phyloP scores from a whole-genome alignment of 2,113 vertebrate genomes.

The Leuciscus idus region DNA sequence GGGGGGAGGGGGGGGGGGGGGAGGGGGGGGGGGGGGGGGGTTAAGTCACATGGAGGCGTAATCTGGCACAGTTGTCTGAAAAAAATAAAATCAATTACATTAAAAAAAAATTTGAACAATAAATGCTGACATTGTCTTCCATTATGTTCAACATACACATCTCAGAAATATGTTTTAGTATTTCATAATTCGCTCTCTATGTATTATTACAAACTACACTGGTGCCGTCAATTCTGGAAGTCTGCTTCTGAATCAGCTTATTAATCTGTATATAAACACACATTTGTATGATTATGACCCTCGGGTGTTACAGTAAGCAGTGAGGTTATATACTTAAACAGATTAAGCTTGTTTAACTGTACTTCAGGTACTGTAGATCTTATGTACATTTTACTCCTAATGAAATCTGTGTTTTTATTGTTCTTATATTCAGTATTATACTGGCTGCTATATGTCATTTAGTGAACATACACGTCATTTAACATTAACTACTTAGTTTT shows the following conservation, averaged over 20 bases:
- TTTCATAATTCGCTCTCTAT: background rate
- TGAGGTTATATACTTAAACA: background rate
- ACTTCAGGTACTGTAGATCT: background rate
- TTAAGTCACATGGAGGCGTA: too few relatives aligned
- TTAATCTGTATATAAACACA: background rate
- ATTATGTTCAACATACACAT: background rate
- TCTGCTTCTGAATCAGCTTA: background rate
- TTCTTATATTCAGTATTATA: background rate
- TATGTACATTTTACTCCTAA: background rate
- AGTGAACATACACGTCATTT: background rate
- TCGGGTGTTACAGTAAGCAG: background rate
- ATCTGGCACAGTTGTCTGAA: too few relatives aligned
- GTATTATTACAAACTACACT: too few relatives aligned
- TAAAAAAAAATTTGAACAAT: too few relatives aligned
- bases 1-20: too few relatives aligned
- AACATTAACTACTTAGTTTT: background rate
- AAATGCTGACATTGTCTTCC: conserved; percentile 4
- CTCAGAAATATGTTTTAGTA: background rate
- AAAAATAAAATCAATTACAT: too few relatives aligned
- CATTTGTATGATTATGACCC: background rate
- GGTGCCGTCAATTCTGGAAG: too few relatives aligned
- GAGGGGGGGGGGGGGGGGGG: too few relatives aligned
- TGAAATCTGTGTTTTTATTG: background rate
- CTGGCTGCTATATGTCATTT: background rate
- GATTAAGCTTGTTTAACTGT: background rate